Base-by-base conservation (phyloP, 2,888 invertebrate genomes). In the Leptopilina drosophilae region DNA sequence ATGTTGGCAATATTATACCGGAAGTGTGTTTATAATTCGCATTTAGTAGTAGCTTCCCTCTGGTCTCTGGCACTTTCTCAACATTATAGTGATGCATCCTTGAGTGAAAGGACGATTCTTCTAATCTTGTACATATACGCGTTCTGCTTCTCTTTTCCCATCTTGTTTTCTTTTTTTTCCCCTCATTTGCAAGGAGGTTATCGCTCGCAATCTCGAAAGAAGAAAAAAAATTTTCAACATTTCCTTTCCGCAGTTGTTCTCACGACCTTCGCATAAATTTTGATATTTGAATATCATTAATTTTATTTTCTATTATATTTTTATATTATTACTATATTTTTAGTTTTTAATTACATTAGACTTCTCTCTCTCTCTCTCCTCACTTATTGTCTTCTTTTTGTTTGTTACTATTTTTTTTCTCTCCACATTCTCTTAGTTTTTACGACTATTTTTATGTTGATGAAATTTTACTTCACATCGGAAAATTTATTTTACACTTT, bases 91-190 rank as follows among this genome's bases (percentile, higher is more conserved):
- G 64, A 69, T 26, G 67, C 20, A 69, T 69, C 20, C 73, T 73
- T 73, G 33, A 73, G 73, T 73, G 73, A 56, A 73, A 73, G 73
- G 73, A 56, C 56, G 73, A 66, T 40, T 26, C 66, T 62, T 20
- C 15, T 62, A 62, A 42, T 53, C 33, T 26, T 33, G 33, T 33
- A 33, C 33, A 33, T 33, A n/a, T 20, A 56, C 56, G 33, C 53
- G 49, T 73, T 73, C 33, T 73, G 53, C 49, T 69, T 53, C 53
- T 69, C 53, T 69, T 69, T 69, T 20, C 12, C 11, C 73, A 26
- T 40, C 73, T 33, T n/a, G 8, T 56, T 73, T 53, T 33, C 14
- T 20, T 56, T 73, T 73, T 56, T 73, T 56, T 3, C 49, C 49
- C 12, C 33, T 73, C 53, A 33, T 56, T 33, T 56, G 53, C 33